Percentiles rank a stretch among this genome's conserved stretches.
Evolutionary conservation across 2,888 invertebrate species (phyloP).

Genomic region (Papilio gigon): DNA sequence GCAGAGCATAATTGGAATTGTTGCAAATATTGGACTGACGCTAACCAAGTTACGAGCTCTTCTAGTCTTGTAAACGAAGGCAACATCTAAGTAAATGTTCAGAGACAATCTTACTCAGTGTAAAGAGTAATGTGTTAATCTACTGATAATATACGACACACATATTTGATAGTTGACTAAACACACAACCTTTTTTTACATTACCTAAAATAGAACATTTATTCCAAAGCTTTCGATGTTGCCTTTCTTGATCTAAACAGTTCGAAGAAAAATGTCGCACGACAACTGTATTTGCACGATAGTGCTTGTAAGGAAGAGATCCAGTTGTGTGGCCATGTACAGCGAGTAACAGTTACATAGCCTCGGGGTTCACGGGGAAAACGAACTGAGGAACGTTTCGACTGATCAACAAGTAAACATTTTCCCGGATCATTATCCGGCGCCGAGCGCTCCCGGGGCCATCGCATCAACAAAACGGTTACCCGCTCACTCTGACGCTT

Average conservation of each 20-base stretch:
- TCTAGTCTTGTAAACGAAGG: too few species aligned
- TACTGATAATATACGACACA: too few species aligned
- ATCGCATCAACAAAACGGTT: conserved; percentile 59
- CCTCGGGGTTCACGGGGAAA: conserved; percentile 53
- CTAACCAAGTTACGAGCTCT: too few species aligned
- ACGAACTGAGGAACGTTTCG: conserved; percentile 51
- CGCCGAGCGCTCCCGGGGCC: conserved; percentile 50
- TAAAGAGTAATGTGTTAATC: not conserved
- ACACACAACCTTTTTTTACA: not conserved
- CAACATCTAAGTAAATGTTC: not conserved
- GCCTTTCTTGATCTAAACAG: conserved; percentile 23
- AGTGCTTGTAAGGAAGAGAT: conserved; percentile 48
- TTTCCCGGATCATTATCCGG: conserved; percentile 47
- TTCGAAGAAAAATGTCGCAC: conserved; percentile 38
- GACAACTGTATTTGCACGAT: conserved; percentile 39
- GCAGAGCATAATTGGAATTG: too few species aligned
- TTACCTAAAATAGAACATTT: conserved; percentile 8
- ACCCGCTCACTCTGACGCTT: conserved; percentile 63
- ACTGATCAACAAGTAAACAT: conserved; percentile 55
- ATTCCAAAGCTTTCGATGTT: conserved; percentile 16
- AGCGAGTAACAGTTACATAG: conserved; percentile 57
- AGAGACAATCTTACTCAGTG: not conserved
- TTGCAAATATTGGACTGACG: too few species aligned
- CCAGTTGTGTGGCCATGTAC: conserved; percentile 51
- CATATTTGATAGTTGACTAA: not conserved